phyloP scores from a whole-genome alignment of 1,140 invertebrate species.

The Phortica variegata region DNA sequence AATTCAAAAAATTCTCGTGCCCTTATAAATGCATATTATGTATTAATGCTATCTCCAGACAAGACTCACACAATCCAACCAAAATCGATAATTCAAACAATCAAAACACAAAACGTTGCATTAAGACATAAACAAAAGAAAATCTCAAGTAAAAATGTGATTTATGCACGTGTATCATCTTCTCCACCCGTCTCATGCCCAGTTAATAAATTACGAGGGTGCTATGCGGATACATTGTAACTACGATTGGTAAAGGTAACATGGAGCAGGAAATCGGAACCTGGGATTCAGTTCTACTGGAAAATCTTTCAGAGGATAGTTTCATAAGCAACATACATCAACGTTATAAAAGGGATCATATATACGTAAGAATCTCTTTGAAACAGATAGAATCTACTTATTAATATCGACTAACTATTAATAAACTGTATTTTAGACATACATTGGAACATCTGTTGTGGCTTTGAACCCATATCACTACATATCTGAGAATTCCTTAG shows the following conservation, averaged over 20 bases:
- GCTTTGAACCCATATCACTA: slow-evolving; percentile 76
- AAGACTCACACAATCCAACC: too few relatives aligned
- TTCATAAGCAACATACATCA: slow-evolving; percentile 75
- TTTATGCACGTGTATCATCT: too few relatives aligned
- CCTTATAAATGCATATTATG: too few relatives aligned
- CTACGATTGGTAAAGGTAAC: slow-evolving; percentile 4
- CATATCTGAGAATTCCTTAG: slow-evolving; percentile 75
- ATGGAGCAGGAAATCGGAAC: slow-evolving; percentile 63
- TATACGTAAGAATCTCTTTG: slow-evolving; percentile 65
- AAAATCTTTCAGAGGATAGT: slow-evolving; percentile 73
- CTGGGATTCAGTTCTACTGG: slow-evolving; percentile 74
- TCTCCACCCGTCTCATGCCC: too few relatives aligned
- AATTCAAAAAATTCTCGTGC: too few relatives aligned
- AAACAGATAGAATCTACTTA: not conserved
- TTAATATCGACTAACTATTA: not conserved
- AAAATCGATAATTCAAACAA: too few relatives aligned
- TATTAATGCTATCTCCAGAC: too few relatives aligned
- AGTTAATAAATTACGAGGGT: too few relatives aligned
- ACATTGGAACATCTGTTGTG: slow-evolving; percentile 75
- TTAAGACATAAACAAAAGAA: too few relatives aligned
- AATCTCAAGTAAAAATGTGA: too few relatives aligned
- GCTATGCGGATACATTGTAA: too few relatives aligned
- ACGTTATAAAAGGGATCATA: slow-evolving; percentile 75
- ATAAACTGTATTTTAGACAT: slow-evolving; percentile 64
- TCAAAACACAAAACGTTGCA: too few relatives aligned